These are phyloP conservation scores for Drosophila lutescens DNA, from an alignment of 2,888 invertebrate genomes.

Conservation along the genomic window DNA sequence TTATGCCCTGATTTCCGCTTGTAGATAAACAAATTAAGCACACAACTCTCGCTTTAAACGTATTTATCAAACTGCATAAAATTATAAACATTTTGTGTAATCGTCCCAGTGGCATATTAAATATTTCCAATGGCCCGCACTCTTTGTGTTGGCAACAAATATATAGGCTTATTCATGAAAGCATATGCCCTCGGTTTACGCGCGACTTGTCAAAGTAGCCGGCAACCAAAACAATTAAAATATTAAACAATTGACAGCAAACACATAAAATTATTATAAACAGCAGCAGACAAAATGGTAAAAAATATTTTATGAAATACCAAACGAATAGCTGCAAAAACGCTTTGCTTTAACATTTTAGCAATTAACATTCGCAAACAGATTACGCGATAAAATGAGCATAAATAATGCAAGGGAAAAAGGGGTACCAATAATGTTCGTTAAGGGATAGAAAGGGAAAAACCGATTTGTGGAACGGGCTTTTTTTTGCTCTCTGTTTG, in stretches of 20 bases:
- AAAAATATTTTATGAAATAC: conserved; percentile 37
- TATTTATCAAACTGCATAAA: conserved; percentile 20
- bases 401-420: conserved; percentile 58
- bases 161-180: conserved; percentile 32
- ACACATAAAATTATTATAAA: conserved; percentile 51
- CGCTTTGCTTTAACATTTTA: conserved; percentile 34
- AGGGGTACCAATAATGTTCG: neutral
- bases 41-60: conserved; percentile 9
- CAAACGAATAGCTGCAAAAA: conserved; percentile 13
- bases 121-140: conserved; percentile 30
- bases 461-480: neutral
- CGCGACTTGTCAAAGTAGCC: conserved; percentile 54
- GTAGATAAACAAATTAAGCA: conserved; percentile 29
- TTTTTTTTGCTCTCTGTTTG: conserved; percentile 16
- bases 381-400: conserved; percentile 69
- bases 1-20: conserved; percentile 12
- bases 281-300: conserved; percentile 18
- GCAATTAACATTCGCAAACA: conserved; percentile 72
- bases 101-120: conserved; percentile 25
- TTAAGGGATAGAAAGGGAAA: conserved; percentile 10
- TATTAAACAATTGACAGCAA: conserved; percentile 61
- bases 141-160: conserved; percentile 10
- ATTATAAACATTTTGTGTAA: conserved; percentile 18
- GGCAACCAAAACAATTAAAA: conserved; percentile 26
- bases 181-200: conserved; percentile 48